These are phyloP conservation scores for Eupithecia centaureata DNA, from an alignment of 2,888 invertebrate genomes.

Conservation along the genomic window DNA sequence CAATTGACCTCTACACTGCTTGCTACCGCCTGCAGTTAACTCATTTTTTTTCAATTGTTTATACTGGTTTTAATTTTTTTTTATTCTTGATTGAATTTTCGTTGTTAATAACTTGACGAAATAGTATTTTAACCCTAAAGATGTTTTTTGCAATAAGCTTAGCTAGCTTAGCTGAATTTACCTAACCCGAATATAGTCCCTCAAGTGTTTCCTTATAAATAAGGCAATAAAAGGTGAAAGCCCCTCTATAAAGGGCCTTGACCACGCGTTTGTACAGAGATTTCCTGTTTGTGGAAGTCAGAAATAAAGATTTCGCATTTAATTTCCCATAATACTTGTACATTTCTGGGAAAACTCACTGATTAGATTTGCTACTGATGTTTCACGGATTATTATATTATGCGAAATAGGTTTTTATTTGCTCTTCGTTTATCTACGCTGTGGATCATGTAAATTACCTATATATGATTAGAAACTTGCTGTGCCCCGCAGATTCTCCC, in stretches of 20 bases:
- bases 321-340: conserved; percentile 9
- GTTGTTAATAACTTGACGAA: too few relatives aligned
- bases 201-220: conserved; percentile 15
- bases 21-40: too few relatives aligned
- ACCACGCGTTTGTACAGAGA: conserved; percentile 8
- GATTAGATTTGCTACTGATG: conserved; percentile 3
- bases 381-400: background rate
- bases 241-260: conserved; percentile 9
- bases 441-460: background rate
- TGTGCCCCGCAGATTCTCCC: too few relatives aligned
- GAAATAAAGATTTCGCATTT: conserved; percentile 10
- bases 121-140: too few relatives aligned
- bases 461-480: too few relatives aligned
- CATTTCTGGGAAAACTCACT: conserved; percentile 12
- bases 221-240: conserved; percentile 13
- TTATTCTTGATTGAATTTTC: too few relatives aligned
- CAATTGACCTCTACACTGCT: too few relatives aligned
- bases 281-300: conserved; percentile 17
- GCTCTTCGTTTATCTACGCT: background rate
- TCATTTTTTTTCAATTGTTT: too few relatives aligned
- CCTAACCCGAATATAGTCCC: background rate
- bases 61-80: too few relatives aligned
- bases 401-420: background rate
- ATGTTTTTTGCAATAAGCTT: too few relatives aligned
- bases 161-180: background rate